Evolutionary conservation across 2,888 invertebrate genomes (phyloP).

Genomic region (Scotopteryx bipunctaria): DNA sequence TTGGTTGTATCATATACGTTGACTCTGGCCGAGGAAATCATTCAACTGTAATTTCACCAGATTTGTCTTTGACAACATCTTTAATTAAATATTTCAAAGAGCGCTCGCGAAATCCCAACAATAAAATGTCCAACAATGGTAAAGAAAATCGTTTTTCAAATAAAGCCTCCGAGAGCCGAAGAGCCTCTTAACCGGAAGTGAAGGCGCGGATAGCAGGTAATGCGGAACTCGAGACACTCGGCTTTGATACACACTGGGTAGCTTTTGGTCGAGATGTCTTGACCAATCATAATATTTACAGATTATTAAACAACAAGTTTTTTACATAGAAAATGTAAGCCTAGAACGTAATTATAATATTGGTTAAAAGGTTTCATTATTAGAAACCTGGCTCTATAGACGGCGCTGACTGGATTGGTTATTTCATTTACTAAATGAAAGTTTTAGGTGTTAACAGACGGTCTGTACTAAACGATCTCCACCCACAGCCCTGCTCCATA

Average conservation of each 20-base stretch:
- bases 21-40: too few species aligned
- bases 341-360: too few species aligned
- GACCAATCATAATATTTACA: not conserved
- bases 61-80: constrained; percentile 19
- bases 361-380: too few species aligned
- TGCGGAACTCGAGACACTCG: constrained; percentile 21
- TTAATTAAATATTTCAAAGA: constrained; percentile 27
- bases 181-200: constrained; percentile 22
- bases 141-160: constrained; percentile 31
- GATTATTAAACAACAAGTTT: not conserved
- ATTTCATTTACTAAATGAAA: too few species aligned
- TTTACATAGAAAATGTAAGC: too few species aligned
- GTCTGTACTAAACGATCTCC: too few species aligned
- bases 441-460: too few species aligned
- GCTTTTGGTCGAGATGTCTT: not conserved
- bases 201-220: constrained; percentile 23
- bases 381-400: too few species aligned
- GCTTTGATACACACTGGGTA: constrained; percentile 18
- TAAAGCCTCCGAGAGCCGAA: constrained; percentile 30
- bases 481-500: too few species aligned
- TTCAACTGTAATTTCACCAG: constrained; percentile 21
- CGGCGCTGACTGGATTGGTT: too few species aligned
- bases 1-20: too few species aligned
- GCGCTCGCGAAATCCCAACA: constrained; percentile 18
- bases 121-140: constrained; percentile 27